A percentile compares a stretch with the other conserved stretches of the same genome.
These are phyloP conservation scores for Drosophila repletoides DNA, from an alignment of 1,140 invertebrate genomes.

Conservation along the genomic window DNA sequence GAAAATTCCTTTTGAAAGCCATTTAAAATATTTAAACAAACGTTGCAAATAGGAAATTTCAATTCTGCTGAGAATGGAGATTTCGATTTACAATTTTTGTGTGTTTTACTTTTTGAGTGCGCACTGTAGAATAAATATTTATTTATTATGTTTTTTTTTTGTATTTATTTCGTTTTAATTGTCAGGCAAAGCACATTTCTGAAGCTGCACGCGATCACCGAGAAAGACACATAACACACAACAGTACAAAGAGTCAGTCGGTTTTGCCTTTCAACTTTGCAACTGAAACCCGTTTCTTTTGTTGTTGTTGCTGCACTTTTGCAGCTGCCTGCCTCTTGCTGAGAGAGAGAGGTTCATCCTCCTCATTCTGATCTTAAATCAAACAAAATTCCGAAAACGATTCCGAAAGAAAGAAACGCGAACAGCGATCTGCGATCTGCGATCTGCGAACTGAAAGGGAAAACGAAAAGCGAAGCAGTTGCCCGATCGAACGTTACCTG, in stretches of 20 bases:
- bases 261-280: constrained; percentile 42
- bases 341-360: constrained; percentile 51
- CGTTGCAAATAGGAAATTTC: no score
- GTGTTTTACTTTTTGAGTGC: no score
- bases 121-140: no score
- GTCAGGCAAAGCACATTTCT: constrained; percentile 27
- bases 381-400: constrained; percentile 30
- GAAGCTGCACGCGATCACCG: constrained; percentile 39
- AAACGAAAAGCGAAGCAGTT: constrained; percentile 30
- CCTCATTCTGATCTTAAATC: constrained; percentile 46
- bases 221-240: constrained; percentile 20
- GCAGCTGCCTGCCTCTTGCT: constrained; percentile 53
- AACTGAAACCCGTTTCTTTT: constrained; percentile 64
- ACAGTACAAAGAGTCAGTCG: constrained; percentile 7
- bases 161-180: no score
- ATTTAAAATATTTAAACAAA: no score
- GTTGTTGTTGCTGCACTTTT: constrained; percentile 60
- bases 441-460: constrained; percentile 51
- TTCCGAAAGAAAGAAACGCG: no score
- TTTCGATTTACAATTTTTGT: constrained; percentile 46
- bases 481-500: constrained; percentile 65
- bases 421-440: no score
- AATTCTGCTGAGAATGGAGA: no score
- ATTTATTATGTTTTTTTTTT: no score
- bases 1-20: no score